Evolutionary conservation across 2,113 vertebrate genomes (phyloP).

Genomic region (Callionymus lyra): DNA sequence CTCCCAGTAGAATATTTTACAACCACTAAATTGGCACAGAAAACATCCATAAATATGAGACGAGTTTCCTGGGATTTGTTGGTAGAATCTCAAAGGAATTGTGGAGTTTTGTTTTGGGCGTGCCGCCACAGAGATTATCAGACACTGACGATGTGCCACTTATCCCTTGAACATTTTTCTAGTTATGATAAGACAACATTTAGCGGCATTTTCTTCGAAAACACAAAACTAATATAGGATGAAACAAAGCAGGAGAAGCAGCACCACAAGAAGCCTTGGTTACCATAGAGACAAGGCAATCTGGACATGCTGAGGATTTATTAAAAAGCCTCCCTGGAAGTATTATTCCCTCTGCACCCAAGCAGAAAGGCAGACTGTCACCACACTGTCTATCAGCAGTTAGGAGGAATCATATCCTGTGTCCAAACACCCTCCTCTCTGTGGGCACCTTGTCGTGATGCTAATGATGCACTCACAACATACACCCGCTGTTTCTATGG

Average conservation of each 20-base stretch:
- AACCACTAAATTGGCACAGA: neutral
- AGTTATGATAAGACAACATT: no score
- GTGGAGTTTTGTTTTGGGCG: no score
- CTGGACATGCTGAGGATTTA: conserved; percentile 54
- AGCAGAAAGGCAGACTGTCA: conserved; percentile 37
- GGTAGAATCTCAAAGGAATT: neutral
- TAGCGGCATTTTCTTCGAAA: no score
- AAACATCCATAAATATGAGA: neutral
- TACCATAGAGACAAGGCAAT: conserved; percentile 66
- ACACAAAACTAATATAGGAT: neutral
- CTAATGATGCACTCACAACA: conserved; percentile 14
- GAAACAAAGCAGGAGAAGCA: conserved; percentile 29
- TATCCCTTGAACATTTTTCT: no score
- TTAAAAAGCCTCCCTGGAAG: conserved; percentile 52
- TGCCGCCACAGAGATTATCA: neutral
- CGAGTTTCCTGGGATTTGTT: neutral
- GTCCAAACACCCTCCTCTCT: neutral
- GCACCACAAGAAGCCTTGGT: conserved; percentile 40
- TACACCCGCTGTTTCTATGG: neutral
- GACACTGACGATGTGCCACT: no score
- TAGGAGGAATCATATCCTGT: conserved; percentile 3
- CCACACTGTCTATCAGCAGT: conserved; percentile 20
- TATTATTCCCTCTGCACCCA: conserved; percentile 36
- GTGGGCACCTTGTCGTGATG: conserved; percentile 9
- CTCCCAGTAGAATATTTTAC: neutral